Evolutionary conservation across 1,140 invertebrate genomes (phyloP).

Genomic region (Cherax quadricarinatus): DNA sequence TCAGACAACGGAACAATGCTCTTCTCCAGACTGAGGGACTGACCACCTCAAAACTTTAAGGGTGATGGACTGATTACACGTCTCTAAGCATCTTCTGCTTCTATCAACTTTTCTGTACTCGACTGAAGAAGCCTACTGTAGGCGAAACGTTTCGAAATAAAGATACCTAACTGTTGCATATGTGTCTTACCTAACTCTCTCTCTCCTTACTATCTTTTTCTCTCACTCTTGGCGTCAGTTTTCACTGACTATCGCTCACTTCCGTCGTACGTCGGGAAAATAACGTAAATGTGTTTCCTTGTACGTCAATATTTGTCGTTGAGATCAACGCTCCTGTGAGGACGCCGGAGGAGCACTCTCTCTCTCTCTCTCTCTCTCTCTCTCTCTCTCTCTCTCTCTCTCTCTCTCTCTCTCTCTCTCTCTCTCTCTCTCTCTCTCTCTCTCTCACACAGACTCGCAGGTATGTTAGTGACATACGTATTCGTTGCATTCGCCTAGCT

Average conservation of each 20-base stretch:
- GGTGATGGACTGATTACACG: too few species aligned
- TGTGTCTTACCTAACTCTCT: too few species aligned
- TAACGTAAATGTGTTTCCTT: neutral
- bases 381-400: conserved; percentile 16
- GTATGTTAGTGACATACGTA: too few species aligned
- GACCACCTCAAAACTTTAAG: too few species aligned
- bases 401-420: neutral
- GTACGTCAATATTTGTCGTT: neutral
- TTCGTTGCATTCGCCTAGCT: too few species aligned
- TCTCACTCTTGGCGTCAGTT: neutral
- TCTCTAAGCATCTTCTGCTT: too few species aligned
- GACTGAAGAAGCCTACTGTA: too few species aligned
- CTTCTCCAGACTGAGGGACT: too few species aligned
- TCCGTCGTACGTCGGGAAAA: neutral
- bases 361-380: neutral
- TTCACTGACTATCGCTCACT: neutral
- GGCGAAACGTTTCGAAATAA: too few species aligned
- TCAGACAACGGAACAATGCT: too few species aligned
- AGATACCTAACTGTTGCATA: too few species aligned
- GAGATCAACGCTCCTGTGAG: neutral
- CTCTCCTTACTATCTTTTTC: neutral
- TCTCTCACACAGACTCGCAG: neutral
- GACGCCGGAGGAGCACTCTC: neutral
- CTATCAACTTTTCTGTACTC: too few species aligned
- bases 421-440: conserved; percentile 7